Base-by-base conservation (phyloP, 1,140 invertebrate species). In the Sesamia nonagrioides region DNA sequence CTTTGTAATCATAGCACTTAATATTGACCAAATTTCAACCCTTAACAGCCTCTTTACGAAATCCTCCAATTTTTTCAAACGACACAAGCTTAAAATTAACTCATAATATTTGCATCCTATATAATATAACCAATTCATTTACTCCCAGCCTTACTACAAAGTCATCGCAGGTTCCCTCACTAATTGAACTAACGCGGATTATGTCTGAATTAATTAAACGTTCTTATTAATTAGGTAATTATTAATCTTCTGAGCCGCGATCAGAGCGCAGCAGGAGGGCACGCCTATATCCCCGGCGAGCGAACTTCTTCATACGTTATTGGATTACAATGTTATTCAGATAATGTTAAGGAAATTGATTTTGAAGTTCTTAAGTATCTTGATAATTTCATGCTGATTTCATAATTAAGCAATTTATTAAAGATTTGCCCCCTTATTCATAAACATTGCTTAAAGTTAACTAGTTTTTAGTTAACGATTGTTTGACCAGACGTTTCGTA, bases 171-270 rank as follows among this genome's bases (percentile, higher is more conserved):
- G 35, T 18, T 37, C 15, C 40, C 33, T 27, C 17, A 6, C 63
- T 68, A 68, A 69, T 69, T 27, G 27, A 69, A 13, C 40, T 48
- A 69, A 69, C 42, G 21, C 45, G 17, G 66, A 50, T 69, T 33
- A 69, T 69, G 66, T 69, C 66, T 69, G 66, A 69, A 69, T 69
- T 69, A 69, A 69, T 50, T 50, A n/a, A 69, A 33, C 42, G 18
- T 33, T 6, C 13, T 13, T 48, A 69, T 69, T 69, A 50, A 69
- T 50, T 33, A 50, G 42, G 17, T 69, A 69, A 69, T 69, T 69
- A 50, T 17, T 69, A 48, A 6, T 7, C 60, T 69, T 69, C 50
- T 48, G 42, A 69, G 18, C 40, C 9, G 17, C 66, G 0, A 8
- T 69, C 21, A 8, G 6, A 9, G 21, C 66, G 11, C 66, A 27